Evolutionary conservation across 2,888 invertebrate genomes (phyloP).

Genomic region (Coelopa pilipes): DNA sequence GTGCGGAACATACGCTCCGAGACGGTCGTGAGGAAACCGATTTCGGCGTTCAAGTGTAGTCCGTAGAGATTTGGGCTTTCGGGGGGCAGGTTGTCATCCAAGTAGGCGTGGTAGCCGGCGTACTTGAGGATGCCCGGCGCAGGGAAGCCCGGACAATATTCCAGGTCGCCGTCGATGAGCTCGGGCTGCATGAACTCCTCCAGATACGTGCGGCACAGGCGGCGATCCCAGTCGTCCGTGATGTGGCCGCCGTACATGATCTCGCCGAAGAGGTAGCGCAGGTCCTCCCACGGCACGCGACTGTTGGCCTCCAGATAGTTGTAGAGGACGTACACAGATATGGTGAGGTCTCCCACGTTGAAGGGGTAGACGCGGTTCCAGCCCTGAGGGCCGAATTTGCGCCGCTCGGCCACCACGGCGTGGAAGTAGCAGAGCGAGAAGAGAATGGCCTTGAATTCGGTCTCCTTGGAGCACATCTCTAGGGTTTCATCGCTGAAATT

Average conservation of each 20-base stretch:
- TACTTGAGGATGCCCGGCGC: slow-evolving; percentile 91
- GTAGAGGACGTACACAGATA: slow-evolving; percentile 88
- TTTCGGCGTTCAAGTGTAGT: slow-evolving; percentile 94
- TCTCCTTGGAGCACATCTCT: slow-evolving; percentile 92
- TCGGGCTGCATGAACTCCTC: slow-evolving; percentile 89
- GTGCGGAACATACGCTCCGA: slow-evolving; percentile 86
- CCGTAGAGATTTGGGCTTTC: slow-evolving; percentile 93
- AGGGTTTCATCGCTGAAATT: slow-evolving; percentile 93
- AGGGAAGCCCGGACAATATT: slow-evolving; percentile 84
- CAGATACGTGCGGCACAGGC: slow-evolving; percentile 86
- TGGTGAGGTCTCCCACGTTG: slow-evolving; percentile 88
- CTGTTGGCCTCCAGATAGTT: slow-evolving; percentile 91
- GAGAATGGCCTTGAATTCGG: slow-evolving; percentile 89
- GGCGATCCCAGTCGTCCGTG: slow-evolving; percentile 95
- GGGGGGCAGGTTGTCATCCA: slow-evolving; percentile 85
- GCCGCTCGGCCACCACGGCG: slow-evolving; percentile 90
- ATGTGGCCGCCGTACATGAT: slow-evolving; percentile 99
- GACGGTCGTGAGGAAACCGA: slow-evolving; percentile 88
- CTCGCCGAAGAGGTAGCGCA: slow-evolving; percentile 93
- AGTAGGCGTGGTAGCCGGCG: slow-evolving; percentile 85
- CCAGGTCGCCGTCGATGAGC: slow-evolving; percentile 85
- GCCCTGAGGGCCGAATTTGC: slow-evolving; percentile 77
- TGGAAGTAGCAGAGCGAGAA: slow-evolving; percentile 95
- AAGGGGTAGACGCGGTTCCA: slow-evolving; percentile 77
- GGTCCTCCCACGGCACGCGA: slow-evolving; percentile 92